Evolutionary conservation across 2,113 vertebrate genomes (phyloP), one percentile per base, ranked within the genome.

Genomic region (Thunnus thynnus): DNA sequence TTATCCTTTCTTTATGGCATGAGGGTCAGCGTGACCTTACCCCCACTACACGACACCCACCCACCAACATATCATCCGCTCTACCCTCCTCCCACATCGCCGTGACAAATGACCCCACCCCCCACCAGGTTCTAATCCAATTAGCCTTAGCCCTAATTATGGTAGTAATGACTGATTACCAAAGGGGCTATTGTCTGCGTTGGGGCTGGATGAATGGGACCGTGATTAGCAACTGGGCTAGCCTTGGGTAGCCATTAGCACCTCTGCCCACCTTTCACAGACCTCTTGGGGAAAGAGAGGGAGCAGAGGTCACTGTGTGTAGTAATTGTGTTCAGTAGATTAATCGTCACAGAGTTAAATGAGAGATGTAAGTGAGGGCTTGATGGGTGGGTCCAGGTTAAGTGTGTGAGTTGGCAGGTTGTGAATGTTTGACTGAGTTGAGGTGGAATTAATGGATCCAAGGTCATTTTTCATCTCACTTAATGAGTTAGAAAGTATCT

Each of bases 121-220:
- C 65, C 36, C 64, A 0, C 32, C 70, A 76, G 74, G 85, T 86
- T 79, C 86, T 93, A 92, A 94, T 93, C 89, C 90, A 93, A 92
- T 94, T 92, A 94, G 88, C 82, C 75, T 69, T 79, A 81, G 65
- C 83, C 66, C 82, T 93, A 91, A 93, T 94, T 91, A 86, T 89
- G 78, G 77, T 88, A 73, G 76, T 82, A 87, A 88, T 91, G 93
- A 92, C 78, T 92, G 87, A 93, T 92, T 88, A 87, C 80, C 84
- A 75, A 54, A 60, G 81, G 82, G 72, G 73, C 85, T 76, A 79
- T 93, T 93, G 91, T 93, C 89, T 90, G 86, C 50, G 55, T 86
- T 5, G 36, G 47, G 67, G 61, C 76, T 60, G 78, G 57, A 89
- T 90, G 86, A 90, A 91, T 91, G 76, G 74, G 52, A 9, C 72